Evolutionary conservation across 2,797 vertebrate genomes (phyloP), one percentile per base, ranked within the genome.

Genomic region (Manis crassicaudata): DNA sequence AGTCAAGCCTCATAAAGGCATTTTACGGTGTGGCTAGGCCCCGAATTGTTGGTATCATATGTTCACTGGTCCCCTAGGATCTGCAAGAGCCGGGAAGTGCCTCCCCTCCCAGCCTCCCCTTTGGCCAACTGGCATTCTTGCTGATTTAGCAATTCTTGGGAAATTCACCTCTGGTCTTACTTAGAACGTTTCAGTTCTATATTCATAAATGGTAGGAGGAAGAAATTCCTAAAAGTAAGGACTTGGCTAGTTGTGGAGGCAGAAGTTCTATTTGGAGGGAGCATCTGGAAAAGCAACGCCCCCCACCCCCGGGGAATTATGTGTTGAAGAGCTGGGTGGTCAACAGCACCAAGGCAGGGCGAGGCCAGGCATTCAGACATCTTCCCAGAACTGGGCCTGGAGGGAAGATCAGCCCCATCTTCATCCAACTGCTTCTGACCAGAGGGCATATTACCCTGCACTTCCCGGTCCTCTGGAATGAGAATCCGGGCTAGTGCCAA

Each of bases 41-140:
- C 13, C 10, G 54, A 67, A 35, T 52, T 95, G 73, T 32, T 88
- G 77, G 95, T 54, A 86, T 73, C 7, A 1, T 2, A 1, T 90
- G 9, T 79, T 97, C 73, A 79, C 62, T 88, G 62, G 14, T 56
- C 70, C 37, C 79, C 8, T 6, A 29, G 95, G 96, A 63, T 43
- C 77, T 79, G 25, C 14, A 60, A 35, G 68, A 73, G 27, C 88
- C 23, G 50, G 72, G 56, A 96, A 62, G 21, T 40, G 4, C 60
- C n/a, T 94, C 92, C 86, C 77, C 88, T 60, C 86, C 86, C 60
- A 40, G 2, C 29, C 54, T 91, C 2, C 14, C 50, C 87, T 73
- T 84, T 70, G 90, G 92, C 86, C 94, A 97, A 58, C 25, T 91
- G 91, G 80, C 65, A 37, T 94, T 95, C 94, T 96, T 87, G 82